These are phyloP conservation scores for Philonicus albiceps DNA, from an alignment of 2,888 invertebrate genomes.

Conservation along the genomic window DNA sequence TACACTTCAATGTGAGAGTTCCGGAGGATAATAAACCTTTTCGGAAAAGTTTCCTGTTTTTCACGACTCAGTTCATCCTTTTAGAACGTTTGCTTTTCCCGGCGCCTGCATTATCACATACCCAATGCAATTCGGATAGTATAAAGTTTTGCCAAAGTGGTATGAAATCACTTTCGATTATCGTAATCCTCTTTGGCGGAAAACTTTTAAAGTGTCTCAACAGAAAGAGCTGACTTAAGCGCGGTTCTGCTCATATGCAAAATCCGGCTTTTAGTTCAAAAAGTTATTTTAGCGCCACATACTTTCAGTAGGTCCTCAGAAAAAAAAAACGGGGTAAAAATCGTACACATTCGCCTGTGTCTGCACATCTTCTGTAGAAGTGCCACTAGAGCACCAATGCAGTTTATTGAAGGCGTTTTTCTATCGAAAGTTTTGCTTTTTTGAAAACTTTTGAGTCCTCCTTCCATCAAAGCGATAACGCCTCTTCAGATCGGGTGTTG, in stretches of 20 bases:
- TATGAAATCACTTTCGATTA: background rate
- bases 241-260: background rate
- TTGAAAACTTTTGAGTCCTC: background rate
- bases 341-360: background rate
- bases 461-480: background rate
- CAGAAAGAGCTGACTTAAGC: background rate
- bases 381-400: background rate
- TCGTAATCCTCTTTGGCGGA: background rate
- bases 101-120: background rate
- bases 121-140: background rate
- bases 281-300: background rate
- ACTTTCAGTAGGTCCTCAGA: background rate
- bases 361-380: background rate
- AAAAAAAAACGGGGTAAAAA: background rate
- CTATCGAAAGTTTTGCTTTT: background rate
- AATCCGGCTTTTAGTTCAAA: background rate
- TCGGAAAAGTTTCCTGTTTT: background rate
- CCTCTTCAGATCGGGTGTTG: background rate
- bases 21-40: background rate
- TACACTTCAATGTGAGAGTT: background rate
- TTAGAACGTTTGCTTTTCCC: background rate
- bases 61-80: background rate
- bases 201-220: background rate
- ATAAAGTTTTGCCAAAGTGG: background rate
- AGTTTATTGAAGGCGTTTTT: background rate